phyloP scores from a whole-genome alignment of 2,888 invertebrate genomes.

The Rhingia campestris region DNA sequence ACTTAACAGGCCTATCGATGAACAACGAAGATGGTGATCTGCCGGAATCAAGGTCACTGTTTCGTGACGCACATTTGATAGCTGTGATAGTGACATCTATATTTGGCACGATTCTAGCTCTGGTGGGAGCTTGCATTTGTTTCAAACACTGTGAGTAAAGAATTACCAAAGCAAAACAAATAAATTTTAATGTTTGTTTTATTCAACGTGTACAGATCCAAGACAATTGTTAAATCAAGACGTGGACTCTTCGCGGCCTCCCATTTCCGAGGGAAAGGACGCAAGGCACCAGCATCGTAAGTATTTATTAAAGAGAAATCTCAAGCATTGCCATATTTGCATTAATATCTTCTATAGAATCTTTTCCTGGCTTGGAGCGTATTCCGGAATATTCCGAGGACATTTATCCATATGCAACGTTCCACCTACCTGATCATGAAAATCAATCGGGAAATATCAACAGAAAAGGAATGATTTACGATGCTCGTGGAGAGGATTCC shows the following conservation, averaged over 20 bases:
- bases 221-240: slow-evolving; percentile 78
- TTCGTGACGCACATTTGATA: slow-evolving; percentile 80
- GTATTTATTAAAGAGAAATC: slow-evolving; percentile 82
- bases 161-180: neutral
- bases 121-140: slow-evolving; percentile 84
- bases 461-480: slow-evolving; percentile 79
- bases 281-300: slow-evolving; percentile 82
- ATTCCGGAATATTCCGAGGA: slow-evolving; percentile 86
- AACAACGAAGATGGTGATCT: slow-evolving; percentile 76
- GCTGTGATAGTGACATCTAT: slow-evolving; percentile 80
- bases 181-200: neutral
- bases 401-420: slow-evolving; percentile 86
- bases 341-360: slow-evolving; percentile 82
- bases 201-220: slow-evolving; percentile 76
- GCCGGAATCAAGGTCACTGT: slow-evolving; percentile 77
- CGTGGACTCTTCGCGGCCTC: slow-evolving; percentile 78
- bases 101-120: slow-evolving; percentile 84
- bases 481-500: slow-evolving; percentile 78
- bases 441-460: slow-evolving; percentile 84
- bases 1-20: slow-evolving; percentile 82
- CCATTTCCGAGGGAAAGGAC: slow-evolving; percentile 77
- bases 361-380: slow-evolving; percentile 83
- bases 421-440: slow-evolving; percentile 85
- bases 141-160: slow-evolving; percentile 84
- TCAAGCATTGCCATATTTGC: slow-evolving; percentile 83